Conservation (phyloP, 1,140 invertebrate species). For the Vanessa atalanta region DNA sequence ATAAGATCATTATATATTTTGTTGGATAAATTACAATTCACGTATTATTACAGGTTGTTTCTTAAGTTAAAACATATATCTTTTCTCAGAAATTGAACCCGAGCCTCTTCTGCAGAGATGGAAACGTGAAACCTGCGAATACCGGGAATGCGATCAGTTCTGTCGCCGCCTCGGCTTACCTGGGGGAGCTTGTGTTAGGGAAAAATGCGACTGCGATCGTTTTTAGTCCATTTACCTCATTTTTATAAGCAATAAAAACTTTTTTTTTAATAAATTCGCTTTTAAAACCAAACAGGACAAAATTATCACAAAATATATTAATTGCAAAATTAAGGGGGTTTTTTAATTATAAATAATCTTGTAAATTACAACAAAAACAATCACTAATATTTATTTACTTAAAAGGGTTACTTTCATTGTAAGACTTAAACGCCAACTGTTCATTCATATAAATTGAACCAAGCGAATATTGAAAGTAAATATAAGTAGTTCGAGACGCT, state of each 20-base stretch:
- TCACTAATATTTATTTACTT: too few species aligned
- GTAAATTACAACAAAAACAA: too few species aligned
- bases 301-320: slow-evolving; percentile 2
- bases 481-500: too few species aligned
- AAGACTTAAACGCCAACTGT: too few species aligned
- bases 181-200: slow-evolving; percentile 31
- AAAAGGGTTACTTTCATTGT: too few species aligned
- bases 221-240: slow-evolving; percentile 17
- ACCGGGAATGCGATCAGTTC: slow-evolving; percentile 21
- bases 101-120: not conserved
- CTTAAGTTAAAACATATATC: not conserved
- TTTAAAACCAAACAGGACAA: not conserved
- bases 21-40: too few species aligned
- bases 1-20: too few species aligned
- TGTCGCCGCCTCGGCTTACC: slow-evolving; percentile 35
- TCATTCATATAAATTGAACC: too few species aligned
- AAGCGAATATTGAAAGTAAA: too few species aligned
- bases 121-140: slow-evolving; percentile 27
- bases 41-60: not conserved
- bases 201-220: slow-evolving; percentile 38
- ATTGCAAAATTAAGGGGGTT: not conserved
- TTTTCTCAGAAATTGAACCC: not conserved
- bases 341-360: too few species aligned
- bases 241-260: too few species aligned
- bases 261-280: not conserved